These are phyloP conservation scores for Candidula unifasciata DNA, from an alignment of 2,888 invertebrate genomes.

Conservation along the genomic window DNA sequence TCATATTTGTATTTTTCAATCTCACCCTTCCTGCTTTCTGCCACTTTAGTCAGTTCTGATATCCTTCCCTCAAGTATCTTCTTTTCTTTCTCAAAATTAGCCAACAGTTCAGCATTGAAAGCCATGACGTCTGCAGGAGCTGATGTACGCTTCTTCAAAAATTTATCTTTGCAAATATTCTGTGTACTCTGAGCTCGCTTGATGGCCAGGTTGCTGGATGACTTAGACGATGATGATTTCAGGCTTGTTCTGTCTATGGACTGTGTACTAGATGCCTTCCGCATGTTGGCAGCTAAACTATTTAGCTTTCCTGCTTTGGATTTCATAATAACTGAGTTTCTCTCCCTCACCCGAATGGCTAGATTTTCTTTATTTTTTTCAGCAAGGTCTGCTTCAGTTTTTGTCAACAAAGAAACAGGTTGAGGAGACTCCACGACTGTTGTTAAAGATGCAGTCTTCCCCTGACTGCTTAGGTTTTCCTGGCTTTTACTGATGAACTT, in stretches of 20 bases:
- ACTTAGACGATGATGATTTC: slow-evolving; percentile 54
- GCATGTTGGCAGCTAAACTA: slow-evolving; percentile 67
- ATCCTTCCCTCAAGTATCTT: slow-evolving; percentile 77
- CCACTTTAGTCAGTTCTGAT: slow-evolving; percentile 78
- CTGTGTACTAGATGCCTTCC: slow-evolving; percentile 75
- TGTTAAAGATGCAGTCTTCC: slow-evolving; percentile 50
- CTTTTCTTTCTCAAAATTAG: slow-evolving; percentile 78
- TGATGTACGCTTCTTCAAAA: slow-evolving; percentile 69
- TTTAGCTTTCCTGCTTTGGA: slow-evolving; percentile 62
- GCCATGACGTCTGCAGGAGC: slow-evolving; percentile 76
- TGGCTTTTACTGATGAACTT: slow-evolving; percentile 75
- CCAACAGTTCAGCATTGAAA: slow-evolving; percentile 77
- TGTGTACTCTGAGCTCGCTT: slow-evolving; percentile 76
- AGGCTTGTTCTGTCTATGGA: slow-evolving; percentile 71
- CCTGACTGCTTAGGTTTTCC: slow-evolving; percentile 66
- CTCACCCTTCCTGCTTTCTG: slow-evolving; percentile 78
- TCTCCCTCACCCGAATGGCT: slow-evolving; percentile 61
- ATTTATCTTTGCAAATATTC: slow-evolving; percentile 73
- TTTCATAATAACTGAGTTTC: slow-evolving; percentile 63
- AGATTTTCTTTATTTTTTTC: slow-evolving; percentile 72
- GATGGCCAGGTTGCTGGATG: slow-evolving; percentile 60
- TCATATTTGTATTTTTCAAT: slow-evolving; percentile 79
- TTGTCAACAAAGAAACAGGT: slow-evolving; percentile 15
- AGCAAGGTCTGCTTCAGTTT: slow-evolving; percentile 21
- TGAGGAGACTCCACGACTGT: slow-evolving; percentile 41